Evolutionary conservation across 92 coral and sea anemone genomes (phyloP), one percentile per base, ranked within the genome.

Genomic region (Epizoanthus ramosus): DNA sequence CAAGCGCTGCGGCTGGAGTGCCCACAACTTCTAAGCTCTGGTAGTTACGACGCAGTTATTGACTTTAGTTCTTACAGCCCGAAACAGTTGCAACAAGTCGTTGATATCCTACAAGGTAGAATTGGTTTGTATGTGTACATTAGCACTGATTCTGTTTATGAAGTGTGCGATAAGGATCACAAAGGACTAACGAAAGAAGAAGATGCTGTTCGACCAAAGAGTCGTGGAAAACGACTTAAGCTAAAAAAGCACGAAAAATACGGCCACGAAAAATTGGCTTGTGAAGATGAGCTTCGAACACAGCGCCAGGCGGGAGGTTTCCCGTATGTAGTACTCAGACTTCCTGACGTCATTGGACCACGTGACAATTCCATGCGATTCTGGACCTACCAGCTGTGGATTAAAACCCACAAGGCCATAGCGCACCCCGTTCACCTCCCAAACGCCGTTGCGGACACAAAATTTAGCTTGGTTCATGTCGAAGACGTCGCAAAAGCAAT

Each of bases 341-440:
- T 97, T 60, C 99, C 99, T 63, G 95, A 94, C 84, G 99, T 89
- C 18, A 92, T 97, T 56, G 99, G 99, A 66, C 97, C 97, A 85
- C 96, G 99, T 69, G 99, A 97, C 69, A 95, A 88, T 59, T 90
- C 95, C 60, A 88, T 94, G 59, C 95, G 99, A 24, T 94, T 94
- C 84, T 97, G 99, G 99, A 90, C 91, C 22, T 97, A 97, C 73
- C 99, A 97, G 83, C 88, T 97, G 86, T 97, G 99, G 99, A 81
- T 94, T 25, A 86, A 83, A 22, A 85, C 94, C 65, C 99, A 94
- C 57, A 87, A 88, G 56, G 89, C 87, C 54, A 92, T 97, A 73
- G 88, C 80, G 43, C 88, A 97, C 54, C 98, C 93, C 5, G 97
- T 97, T 13, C 99, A 94, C 61, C 88, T 97, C 70, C 99, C 99